Evolutionary conservation across 2,888 invertebrate species (phyloP).

Genomic region (Diaperis boleti): DNA sequence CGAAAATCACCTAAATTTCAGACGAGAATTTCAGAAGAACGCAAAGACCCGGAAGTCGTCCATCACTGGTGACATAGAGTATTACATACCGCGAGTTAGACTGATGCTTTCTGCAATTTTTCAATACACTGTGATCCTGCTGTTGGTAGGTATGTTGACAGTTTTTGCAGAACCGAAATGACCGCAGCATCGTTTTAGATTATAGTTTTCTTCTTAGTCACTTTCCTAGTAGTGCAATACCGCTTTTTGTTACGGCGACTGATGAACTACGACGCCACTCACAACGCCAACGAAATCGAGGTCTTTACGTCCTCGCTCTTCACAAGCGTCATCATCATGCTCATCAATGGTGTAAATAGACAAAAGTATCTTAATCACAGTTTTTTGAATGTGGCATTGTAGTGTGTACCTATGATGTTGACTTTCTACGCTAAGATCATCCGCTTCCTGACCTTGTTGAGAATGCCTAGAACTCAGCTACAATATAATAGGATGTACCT

Average conservation of each 20-base stretch:
- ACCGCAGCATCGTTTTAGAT: background rate
- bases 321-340: slow-evolving; percentile 1
- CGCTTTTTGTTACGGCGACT: background rate
- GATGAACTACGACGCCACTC: slow-evolving; percentile 1
- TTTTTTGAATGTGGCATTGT: background rate
- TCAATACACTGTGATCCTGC: slow-evolving; percentile 1
- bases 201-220: background rate
- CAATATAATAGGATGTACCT: slow-evolving; percentile 19
- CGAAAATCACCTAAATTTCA: background rate
- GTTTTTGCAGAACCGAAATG: background rate
- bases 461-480: slow-evolving; percentile 12
- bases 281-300: slow-evolving; percentile 11
- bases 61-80: slow-evolving; percentile 18
- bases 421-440: slow-evolving; percentile 1
- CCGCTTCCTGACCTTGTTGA: slow-evolving; percentile 1
- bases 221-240: slow-evolving; percentile 3
- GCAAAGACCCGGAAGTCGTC: slow-evolving; percentile 7
- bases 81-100: slow-evolving; percentile 4
- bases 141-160: slow-evolving; percentile 4
- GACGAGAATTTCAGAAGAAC: slow-evolving; percentile 11
- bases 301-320: slow-evolving; percentile 7
- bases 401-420: slow-evolving; percentile 4
- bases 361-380: background rate
- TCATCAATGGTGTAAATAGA: background rate
- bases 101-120: background rate